A percentile compares a stretch with the other conserved stretches of the same genome.
Conservation (phyloP, 2,888 invertebrate species). For the Protophormia terraenovae region DNA sequence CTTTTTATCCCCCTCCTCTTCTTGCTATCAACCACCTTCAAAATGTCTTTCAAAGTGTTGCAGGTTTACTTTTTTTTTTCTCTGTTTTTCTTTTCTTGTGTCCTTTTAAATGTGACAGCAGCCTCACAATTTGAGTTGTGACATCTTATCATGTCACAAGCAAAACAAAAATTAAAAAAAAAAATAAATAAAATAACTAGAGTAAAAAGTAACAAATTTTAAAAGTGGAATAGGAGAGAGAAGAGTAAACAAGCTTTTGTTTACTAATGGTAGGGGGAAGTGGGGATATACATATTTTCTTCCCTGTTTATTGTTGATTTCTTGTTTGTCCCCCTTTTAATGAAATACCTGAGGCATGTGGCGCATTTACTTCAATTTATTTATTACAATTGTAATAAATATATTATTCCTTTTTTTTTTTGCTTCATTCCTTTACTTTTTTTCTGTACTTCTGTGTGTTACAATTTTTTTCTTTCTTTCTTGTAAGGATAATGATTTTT, state of each 20-base stretch:
- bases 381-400: conserved; percentile 57
- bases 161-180: not conserved
- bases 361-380: conserved; percentile 55
- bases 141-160: conserved; percentile 63
- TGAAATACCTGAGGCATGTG: conserved; percentile 55
- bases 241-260: not conserved
- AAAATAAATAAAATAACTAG: not conserved
- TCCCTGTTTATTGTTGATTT: not conserved
- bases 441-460: not conserved
- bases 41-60: conserved; percentile 14
- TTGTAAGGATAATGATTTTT: conserved; percentile 9
- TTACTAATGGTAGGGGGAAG: too few species aligned
- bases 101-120: conserved; percentile 54
- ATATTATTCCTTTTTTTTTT: not conserved
- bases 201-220: not conserved
- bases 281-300: not conserved
- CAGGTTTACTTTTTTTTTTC: not conserved
- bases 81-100: not conserved
- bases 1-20: not conserved
- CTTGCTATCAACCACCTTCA: not conserved
- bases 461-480: not conserved
- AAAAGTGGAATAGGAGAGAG: not conserved
- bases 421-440: not conserved
- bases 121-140: conserved; percentile 55
- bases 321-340: not conserved